Evolutionary conservation across 2,797 vertebrate genomes (phyloP), one percentile per base, ranked within the genome.

Genomic region (Gymnodraco acuticeps): DNA sequence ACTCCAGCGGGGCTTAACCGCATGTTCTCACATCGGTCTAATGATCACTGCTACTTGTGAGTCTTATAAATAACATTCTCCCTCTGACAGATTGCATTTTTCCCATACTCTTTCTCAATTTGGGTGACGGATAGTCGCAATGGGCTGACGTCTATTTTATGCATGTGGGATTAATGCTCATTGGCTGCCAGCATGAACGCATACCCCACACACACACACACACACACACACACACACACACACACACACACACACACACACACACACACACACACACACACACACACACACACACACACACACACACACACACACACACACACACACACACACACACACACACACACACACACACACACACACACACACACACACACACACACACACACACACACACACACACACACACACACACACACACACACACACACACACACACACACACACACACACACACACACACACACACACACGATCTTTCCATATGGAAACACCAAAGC

Each of bases 41-140:
- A 59, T 14, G 20, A 16, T 70, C 17, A 41, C 43, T 46, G 68
- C 73, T 63, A 68, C 73, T 79, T 53, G 52, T 41, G 43, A 1
- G 6, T 55, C 68, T 50, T 42, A 55, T 58, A 53, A 74, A 77
- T 70, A 31, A 48, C 42, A 20, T n/a, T 65, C 43, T 41, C n/a
- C 47, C 13, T 43, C 43, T 68, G 69, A 84, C 58, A 67, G 62
- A 83, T 72, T 10, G 50, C 73, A 71, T 79, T 85, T 82, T 86
- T 80, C 83, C 77, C 71, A 87, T 47, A 69, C 50, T 42, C 48
- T 50, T 70, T 76, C 63, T 75, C 17, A 43, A 27, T 71, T 53
- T 54, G 52, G 56, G 71, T 63, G 76, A 87, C 64, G 73, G 54
- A 81, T 56, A 41, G 66, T 77, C 77, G 73, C 71, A 73, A 38